Conservation (phyloP, 2,113 vertebrate species). For the Tichodroma muraria region DNA sequence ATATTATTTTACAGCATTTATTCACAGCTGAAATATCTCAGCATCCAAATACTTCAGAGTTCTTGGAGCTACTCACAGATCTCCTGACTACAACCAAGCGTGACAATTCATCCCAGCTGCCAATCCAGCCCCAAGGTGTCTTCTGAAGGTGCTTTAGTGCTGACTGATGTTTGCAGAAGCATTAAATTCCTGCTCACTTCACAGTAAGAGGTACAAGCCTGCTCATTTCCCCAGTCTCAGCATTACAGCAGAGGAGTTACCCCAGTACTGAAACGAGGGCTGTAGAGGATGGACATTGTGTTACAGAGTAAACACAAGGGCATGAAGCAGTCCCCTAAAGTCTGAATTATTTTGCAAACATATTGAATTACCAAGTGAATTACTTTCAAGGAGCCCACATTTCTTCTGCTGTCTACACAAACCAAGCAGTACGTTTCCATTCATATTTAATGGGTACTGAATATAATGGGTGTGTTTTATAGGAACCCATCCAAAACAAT, state of each 20-base stretch:
- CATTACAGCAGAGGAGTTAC: background rate
- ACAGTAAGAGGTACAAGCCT: background rate
- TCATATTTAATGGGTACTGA: background rate
- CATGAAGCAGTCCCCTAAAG: background rate
- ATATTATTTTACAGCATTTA: constrained; percentile 38
- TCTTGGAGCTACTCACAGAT: background rate
- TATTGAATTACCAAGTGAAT: background rate
- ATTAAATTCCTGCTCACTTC: background rate
- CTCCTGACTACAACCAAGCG: constrained; percentile 12
- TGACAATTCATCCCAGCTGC: constrained; percentile 44
- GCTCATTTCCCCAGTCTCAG: background rate
- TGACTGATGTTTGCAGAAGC: constrained; percentile 20
- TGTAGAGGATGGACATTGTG: background rate
- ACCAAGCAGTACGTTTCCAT: background rate
- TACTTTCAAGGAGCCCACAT: background rate
- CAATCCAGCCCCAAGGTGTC: constrained; percentile 26
- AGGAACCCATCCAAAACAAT: background rate
- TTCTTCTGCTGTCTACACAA: background rate
- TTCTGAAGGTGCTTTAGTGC: constrained; percentile 17
- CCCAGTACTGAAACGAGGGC: background rate
- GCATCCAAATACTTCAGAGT: constrained; percentile 24
- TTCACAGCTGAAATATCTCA: constrained; percentile 42
- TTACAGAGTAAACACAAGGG: background rate
- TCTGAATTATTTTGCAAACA: background rate
- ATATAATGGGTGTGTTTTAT: background rate